Evolutionary conservation across 2,797 vertebrate genomes (phyloP).

Genomic region (Poliocrania exsul): DNA sequence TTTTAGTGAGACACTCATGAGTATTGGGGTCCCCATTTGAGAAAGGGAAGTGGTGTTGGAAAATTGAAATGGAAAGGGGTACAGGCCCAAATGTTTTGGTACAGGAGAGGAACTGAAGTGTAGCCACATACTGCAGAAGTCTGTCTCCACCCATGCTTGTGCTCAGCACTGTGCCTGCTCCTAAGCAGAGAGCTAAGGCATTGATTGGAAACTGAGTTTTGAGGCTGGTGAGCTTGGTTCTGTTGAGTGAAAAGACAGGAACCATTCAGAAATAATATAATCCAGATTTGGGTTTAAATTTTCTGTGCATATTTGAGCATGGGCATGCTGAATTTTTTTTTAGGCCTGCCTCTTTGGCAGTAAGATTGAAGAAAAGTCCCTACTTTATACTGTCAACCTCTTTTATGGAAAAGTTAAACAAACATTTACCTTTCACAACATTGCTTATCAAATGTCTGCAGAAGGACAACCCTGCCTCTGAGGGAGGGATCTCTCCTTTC

Average conservation of each 20-base stretch:
- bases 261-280: background rate
- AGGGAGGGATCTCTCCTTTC: background rate
- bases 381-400: background rate
- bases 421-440: background rate
- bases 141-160: background rate
- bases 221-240: background rate
- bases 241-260: background rate
- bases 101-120: background rate
- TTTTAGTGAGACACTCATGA: background rate
- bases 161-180: background rate
- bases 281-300: background rate
- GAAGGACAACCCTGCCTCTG: background rate
- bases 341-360: accelerated
- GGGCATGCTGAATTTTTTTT: background rate
- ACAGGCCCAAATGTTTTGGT: background rate
- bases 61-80: slow-evolving; percentile 2
- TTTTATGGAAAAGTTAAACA: background rate
- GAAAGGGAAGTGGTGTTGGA: background rate
- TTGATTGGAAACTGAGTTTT: background rate
- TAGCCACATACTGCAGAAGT: background rate
- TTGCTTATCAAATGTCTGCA: background rate
- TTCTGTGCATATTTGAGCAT: background rate
- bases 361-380: background rate
- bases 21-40: background rate
- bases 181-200: background rate